phyloP scores from a whole-genome alignment of 2,113 vertebrate species.

The Pollachius pollachius region DNA sequence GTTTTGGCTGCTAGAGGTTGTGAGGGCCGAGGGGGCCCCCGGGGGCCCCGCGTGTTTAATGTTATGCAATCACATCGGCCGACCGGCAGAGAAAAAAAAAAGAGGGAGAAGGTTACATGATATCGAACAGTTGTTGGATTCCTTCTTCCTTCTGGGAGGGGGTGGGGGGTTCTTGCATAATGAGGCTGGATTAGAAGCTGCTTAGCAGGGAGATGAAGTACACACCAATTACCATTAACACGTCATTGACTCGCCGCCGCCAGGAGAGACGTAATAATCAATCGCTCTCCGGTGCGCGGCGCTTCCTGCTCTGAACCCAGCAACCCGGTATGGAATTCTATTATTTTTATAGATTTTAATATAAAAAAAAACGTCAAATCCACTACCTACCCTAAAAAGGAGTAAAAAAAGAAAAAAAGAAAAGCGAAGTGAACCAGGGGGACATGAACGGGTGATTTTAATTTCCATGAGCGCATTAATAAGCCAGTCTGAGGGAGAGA shows the following conservation, averaged over 20 bases:
- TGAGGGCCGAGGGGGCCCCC: conserved; percentile 41
- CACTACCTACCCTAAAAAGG: neutral
- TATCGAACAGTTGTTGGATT: conserved; percentile 47
- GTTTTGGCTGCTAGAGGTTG: conserved; percentile 58
- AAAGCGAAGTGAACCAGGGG: conserved; percentile 5
- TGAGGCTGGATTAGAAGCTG: conserved; percentile 38
- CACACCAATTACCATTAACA: conserved; percentile 50
- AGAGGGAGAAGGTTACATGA: conserved; percentile 36
- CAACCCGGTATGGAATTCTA: neutral
- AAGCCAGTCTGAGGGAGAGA: neutral
- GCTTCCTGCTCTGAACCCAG: neutral
- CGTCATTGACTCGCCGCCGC: conserved; percentile 28
- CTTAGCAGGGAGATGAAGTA: conserved; percentile 45
- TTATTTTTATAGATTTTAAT: neutral
- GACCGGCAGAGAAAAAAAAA: neutral
- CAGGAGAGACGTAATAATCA: neutral
- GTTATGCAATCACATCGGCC: conserved; percentile 70
- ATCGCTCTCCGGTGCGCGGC: neutral
- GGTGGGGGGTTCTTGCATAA: conserved; percentile 38
- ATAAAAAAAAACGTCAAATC: neutral
- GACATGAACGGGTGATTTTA: neutral
- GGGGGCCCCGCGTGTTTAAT: conserved; percentile 62
- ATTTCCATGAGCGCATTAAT: neutral
- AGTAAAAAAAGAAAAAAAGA: conserved; percentile 6
- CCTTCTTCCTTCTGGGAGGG: neutral